Evolutionary conservation across 2,797 vertebrate species (phyloP).

Genomic region (Emys orbicularis): DNA sequence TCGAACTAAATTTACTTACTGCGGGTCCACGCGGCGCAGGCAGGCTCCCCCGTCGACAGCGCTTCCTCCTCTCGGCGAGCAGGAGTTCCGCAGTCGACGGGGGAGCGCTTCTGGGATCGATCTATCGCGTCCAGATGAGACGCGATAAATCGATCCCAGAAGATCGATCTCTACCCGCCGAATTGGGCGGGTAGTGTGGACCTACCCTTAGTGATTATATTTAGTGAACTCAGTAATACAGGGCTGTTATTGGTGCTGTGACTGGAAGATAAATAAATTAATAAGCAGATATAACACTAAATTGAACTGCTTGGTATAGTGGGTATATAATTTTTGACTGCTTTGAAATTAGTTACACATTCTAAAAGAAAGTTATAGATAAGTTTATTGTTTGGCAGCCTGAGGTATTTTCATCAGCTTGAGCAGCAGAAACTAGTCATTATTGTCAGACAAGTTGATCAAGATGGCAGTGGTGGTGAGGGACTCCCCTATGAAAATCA

Average conservation of each 20-base stretch:
- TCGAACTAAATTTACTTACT: too few relatives aligned
- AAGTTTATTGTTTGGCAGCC: neutral
- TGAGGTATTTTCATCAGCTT: neutral
- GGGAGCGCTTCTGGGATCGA: too few relatives aligned
- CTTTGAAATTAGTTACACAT: neutral
- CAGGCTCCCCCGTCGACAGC: too few relatives aligned
- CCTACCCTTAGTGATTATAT: neutral
- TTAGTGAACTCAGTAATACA: neutral
- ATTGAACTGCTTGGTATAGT: neutral
- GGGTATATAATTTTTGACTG: neutral
- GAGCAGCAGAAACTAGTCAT: neutral
- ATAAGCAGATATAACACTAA: neutral
- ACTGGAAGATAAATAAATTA: neutral
- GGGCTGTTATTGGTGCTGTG: neutral
- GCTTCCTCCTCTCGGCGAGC: too few relatives aligned
- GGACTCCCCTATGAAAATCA: neutral
- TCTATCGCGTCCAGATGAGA: too few relatives aligned
- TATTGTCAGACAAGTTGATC: neutral
- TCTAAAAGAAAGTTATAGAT: neutral
- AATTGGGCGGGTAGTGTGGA: too few relatives aligned
- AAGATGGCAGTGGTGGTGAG: neutral
- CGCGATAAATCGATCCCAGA: too few relatives aligned
- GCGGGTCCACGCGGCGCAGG: too few relatives aligned
- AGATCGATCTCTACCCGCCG: too few relatives aligned
- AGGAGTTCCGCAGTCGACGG: too few relatives aligned